Evolutionary conservation across 1,140 invertebrate species (phyloP), one percentile per base, ranked within the genome.

Genomic region (Diorhabda carinulata): DNA sequence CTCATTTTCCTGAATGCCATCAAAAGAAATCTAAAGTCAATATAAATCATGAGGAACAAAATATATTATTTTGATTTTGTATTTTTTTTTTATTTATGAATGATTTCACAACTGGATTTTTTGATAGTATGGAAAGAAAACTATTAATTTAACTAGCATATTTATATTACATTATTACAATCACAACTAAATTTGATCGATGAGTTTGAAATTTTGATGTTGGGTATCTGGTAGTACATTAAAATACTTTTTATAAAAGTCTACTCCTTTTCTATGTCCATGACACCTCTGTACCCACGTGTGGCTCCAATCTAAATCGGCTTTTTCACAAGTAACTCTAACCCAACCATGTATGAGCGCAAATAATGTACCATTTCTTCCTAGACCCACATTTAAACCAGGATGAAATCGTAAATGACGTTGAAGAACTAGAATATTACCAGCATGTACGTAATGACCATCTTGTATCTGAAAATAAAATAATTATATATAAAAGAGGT

Each of bases 191-290:
- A 90, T 76, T 82, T 87, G 84, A 79, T 93, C 89, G 66, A 92
- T 84, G 57, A 93, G 80, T 74, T 88, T 90, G 78, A 95, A 95
- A 71, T 86, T 84, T 65, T 86, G 83, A 72, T 92, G 90, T 75
- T 92, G 89, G 63, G 87, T 84, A 52, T 90, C 81, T 1, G 92
- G 88, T 74, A 94, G 86, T 58, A 95, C 84, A 85, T 94, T 89
- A 71, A 89, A 91, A 75, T 92, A 90, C 78, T 93, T 94, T 78
- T 94, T 94, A 75, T 89, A 91, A 75, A 94, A 89, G n/a, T 82
- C 82, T 75, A 86, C 84, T 3, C 84, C 78, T 74, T 87, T 80
- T 71, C 90, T 80, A 2, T 86, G 86, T 2, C 76, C 79, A 78
- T 93, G 93, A 70, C 84, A 82, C 44, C 83, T 78, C 76, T 87